These are phyloP conservation scores for Etheostoma cragini DNA, from an alignment of 2,113 vertebrate genomes.

Conservation along the genomic window DNA sequence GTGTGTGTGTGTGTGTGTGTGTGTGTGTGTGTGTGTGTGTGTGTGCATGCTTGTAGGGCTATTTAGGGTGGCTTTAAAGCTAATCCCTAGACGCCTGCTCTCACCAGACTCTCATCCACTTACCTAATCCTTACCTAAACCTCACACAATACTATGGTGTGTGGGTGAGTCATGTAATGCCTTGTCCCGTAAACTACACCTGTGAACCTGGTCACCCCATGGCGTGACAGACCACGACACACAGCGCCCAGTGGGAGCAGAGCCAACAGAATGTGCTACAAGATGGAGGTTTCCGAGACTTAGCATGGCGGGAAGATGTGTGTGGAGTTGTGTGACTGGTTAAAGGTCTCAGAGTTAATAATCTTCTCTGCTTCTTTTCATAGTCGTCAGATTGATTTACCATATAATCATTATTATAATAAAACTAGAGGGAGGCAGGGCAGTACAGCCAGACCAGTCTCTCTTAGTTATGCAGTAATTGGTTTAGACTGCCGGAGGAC, in stretches of 20 bases:
- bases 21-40: not conserved
- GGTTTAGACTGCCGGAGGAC: no score
- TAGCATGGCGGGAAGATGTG: constrained; percentile 22
- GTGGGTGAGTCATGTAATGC: constrained; percentile 58
- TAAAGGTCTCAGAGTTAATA: not conserved
- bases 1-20: constrained; percentile 7
- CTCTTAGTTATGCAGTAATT: no score
- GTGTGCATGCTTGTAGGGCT: not conserved
- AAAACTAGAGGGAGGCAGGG: no score
- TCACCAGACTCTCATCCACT: constrained; percentile 64
- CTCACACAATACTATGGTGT: constrained; percentile 41
- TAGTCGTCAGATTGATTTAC: no score
- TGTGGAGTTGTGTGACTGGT: not conserved
- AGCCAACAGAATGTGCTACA: constrained; percentile 32
- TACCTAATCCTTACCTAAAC: constrained; percentile 64
- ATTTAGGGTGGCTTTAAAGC: constrained; percentile 51
- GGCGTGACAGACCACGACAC: constrained; percentile 64
- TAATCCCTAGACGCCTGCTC: constrained; percentile 61
- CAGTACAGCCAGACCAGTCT: no score
- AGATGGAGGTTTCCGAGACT: constrained; percentile 20
- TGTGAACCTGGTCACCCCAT: constrained; percentile 56
- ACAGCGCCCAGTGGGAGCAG: constrained; percentile 38
- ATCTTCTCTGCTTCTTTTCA: no score
- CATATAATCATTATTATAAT: no score
- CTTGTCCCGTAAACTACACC: constrained; percentile 35